Conservation (phyloP, 2,113 vertebrate genomes). For the Brachypodius melanocephalos region DNA sequence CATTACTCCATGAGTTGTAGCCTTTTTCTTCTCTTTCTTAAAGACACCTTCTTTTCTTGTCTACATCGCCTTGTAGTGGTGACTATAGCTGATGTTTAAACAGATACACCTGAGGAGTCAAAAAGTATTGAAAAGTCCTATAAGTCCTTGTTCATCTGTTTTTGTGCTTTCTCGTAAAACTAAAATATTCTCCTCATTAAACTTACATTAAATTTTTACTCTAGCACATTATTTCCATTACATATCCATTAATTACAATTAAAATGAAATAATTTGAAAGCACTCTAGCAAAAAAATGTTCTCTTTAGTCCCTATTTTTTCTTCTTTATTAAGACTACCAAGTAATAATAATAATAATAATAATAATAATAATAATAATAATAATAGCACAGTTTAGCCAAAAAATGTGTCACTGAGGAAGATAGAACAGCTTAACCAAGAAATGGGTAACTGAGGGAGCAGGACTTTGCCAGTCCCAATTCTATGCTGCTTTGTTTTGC, state of each 20-base stretch:
- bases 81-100: background rate
- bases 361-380: background rate
- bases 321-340: background rate
- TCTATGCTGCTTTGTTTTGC: background rate
- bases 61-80: background rate
- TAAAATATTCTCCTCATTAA: constrained; percentile 45
- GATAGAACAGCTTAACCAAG: background rate
- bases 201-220: constrained; percentile 39
- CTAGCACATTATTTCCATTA: constrained; percentile 62
- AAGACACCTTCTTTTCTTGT: background rate
- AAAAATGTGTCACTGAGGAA: background rate
- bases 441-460: background rate
- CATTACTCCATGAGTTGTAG: background rate
- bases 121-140: background rate
- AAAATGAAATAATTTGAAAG: constrained; percentile 60
- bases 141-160: background rate
- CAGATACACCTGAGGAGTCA: background rate
- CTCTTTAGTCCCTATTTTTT: constrained; percentile 29
- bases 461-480: background rate
- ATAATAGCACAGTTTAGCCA: background rate
- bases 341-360: background rate
- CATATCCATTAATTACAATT: constrained; percentile 59
- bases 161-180: background rate
- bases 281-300: constrained; percentile 9
- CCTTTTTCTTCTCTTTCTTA: background rate